Evolutionary conservation across 2,888 invertebrate genomes (phyloP), one percentile per base, ranked within the genome.

Genomic region (Callosobruchus maculatus): DNA sequence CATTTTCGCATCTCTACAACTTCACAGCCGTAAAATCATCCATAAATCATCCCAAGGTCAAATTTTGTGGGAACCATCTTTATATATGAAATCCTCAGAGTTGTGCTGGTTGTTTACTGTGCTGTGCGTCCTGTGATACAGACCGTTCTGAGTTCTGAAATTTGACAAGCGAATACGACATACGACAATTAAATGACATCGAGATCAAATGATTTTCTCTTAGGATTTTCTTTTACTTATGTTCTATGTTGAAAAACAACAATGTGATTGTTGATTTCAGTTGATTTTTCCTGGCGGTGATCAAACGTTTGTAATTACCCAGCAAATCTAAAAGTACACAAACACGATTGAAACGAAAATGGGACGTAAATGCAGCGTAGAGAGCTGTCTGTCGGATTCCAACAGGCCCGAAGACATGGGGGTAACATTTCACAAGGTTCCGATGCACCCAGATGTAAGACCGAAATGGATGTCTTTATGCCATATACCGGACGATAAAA

Each of bases 391-490:
- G 78, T 92, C 92, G 72, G 90, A 91, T 84, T 90, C 91, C 66
- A 88, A 88, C 75, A 88, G 91, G 83, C 85, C 88, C 75, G 91
- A 92, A 85, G 91, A 93, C 83, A 87, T 89, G 78, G 93, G 94
- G 77, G 92, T 94, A 66, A 93, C 94, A 67, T 93, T 93, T 83
- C 94, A 94, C 85, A 93, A 93, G 81, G 92, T 93, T 82, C 94
- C 94, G 0, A 90, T 91, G 84, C 91, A 93, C 83, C 83, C 87
- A 22, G 88, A 88, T 74, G 88, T 92, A 74, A 88, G 91, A 73
- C 88, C 89, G 71, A 89, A 88, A 84, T 94, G 94, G 94, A 88
- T 92, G 73, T 86, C 87, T n/a, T 89, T 91, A 80, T 92, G 93
- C 81, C 90, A 88, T 49, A 89, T 90, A 71, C 88, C 88, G 71